A percentile compares a stretch with the other conserved stretches of the same genome.
Conservation (phyloP, 35 echinoderm and acorn worm species). For the Heliocidaris erythrogramma region DNA sequence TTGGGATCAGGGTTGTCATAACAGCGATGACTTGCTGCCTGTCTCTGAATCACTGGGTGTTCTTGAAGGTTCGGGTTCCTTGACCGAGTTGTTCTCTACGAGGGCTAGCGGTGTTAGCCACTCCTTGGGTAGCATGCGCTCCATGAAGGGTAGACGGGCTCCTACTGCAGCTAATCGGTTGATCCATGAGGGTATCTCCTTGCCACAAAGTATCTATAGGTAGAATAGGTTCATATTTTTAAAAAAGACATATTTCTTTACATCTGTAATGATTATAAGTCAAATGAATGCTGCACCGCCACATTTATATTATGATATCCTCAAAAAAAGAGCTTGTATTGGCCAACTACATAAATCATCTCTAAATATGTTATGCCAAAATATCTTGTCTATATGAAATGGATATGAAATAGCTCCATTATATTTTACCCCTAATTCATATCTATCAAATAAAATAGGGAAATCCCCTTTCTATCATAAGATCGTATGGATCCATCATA, state of each 20-base stretch:
- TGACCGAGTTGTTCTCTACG: constrained; percentile 59
- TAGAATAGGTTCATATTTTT: neutral
- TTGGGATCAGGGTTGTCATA: constrained; percentile 15
- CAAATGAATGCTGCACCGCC: no score
- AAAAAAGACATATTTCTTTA: neutral
- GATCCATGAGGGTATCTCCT: constrained; percentile 94
- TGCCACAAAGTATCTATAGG: constrained; percentile 83
- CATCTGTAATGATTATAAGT: no score
- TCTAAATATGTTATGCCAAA: no score
- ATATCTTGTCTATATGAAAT: no score
- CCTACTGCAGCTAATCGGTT: constrained; percentile 92
- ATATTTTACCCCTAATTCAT: no score
- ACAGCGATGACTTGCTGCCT: constrained; percentile 37
- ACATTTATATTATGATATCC: no score
- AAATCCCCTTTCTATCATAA: no score
- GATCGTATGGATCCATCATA: no score
- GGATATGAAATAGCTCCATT: no score
- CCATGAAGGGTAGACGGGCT: constrained; percentile 91
- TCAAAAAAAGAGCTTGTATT: no score
- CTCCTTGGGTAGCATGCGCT: constrained; percentile 94
- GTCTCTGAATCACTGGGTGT: constrained; percentile 42
- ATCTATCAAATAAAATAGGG: no score
- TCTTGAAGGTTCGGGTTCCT: constrained; percentile 61
- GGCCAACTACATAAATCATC: no score
- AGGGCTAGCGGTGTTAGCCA: constrained; percentile 96